These are phyloP conservation scores for Hystrix cristata DNA, from an alignment of 2,113 vertebrate species.

Conservation along the genomic window DNA sequence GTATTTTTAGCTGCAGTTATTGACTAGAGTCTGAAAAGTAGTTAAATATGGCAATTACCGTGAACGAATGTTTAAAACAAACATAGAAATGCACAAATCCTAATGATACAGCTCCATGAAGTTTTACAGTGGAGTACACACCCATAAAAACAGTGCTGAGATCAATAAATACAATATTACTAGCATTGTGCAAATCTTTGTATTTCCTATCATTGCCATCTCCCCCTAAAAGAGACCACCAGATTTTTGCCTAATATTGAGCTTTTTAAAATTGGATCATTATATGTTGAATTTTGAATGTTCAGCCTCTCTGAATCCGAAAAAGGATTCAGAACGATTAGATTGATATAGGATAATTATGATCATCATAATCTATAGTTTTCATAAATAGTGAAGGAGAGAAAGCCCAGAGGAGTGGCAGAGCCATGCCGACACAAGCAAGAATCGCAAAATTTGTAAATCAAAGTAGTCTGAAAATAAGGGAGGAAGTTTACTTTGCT, in stretches of 20 bases:
- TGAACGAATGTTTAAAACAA: not conserved
- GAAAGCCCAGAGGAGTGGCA: not conserved
- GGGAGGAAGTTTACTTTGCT: not conserved
- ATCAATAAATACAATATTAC: not conserved
- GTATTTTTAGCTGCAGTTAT: not conserved
- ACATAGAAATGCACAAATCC: not conserved
- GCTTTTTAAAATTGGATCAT: not conserved
- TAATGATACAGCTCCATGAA: not conserved
- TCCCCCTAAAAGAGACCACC: not conserved
- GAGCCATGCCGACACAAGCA: not conserved
- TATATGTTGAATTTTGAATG: not conserved
- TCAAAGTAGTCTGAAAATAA: not conserved
- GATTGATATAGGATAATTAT: not conserved
- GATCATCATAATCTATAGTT: not conserved
- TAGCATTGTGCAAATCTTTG: no score
- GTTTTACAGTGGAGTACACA: not conserved
- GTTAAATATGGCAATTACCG: not conserved
- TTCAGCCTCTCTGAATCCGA: not conserved
- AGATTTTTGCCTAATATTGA: not conserved
- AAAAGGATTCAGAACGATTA: not conserved
- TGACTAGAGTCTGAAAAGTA: not conserved
- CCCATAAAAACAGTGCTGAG: no score
- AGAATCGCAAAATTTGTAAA: not conserved
- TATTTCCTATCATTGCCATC: accelerated
- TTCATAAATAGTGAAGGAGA: not conserved